Percentiles rank a stretch among this genome's conserved stretches.
Conservation (phyloP, 2,888 invertebrate genomes). For the Polylopha cassiicola region DNA sequence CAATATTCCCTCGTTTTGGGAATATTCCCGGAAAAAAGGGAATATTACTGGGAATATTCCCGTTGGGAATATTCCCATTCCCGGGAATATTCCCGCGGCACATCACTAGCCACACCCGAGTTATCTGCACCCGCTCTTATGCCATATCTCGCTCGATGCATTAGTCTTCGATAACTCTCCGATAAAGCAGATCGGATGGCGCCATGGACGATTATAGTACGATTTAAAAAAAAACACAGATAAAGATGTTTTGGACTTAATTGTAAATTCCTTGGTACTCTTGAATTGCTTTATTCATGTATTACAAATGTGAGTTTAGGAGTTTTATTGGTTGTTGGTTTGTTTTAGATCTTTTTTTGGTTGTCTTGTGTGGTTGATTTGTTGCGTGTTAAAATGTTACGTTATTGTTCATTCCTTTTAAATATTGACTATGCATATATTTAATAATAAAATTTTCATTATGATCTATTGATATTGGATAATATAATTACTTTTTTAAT, state of each 20-base stretch:
- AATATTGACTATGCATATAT: not conserved
- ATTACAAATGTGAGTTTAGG: slow-evolving; percentile 41
- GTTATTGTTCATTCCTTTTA: not conserved
- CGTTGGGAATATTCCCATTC: too few species aligned
- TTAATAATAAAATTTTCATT: too few species aligned
- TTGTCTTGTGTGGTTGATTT: too few species aligned
- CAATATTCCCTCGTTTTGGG: too few species aligned
- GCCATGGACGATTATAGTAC: slow-evolving; percentile 70
- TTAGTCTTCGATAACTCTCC: slow-evolving; percentile 73
- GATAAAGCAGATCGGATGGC: slow-evolving; percentile 74
- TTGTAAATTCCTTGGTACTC: slow-evolving; percentile 66
- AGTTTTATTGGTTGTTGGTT: slow-evolving; percentile 40
- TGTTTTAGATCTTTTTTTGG: too few species aligned
- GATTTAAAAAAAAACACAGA: slow-evolving; percentile 67
- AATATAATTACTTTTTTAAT: too few species aligned
- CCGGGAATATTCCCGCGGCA: too few species aligned
- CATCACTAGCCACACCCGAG: too few species aligned
- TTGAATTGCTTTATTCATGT: slow-evolving; percentile 21
- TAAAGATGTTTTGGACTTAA: slow-evolving; percentile 74
- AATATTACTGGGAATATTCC: too few species aligned
- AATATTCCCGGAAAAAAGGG: too few species aligned
- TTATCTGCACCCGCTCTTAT: slow-evolving; percentile 75
- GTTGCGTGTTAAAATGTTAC: not conserved
- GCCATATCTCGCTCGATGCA: slow-evolving; percentile 71
- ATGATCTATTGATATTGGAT: too few species aligned